Base-by-base conservation (phyloP, 2,113 vertebrate species). In the Casuarius casuarius region DNA sequence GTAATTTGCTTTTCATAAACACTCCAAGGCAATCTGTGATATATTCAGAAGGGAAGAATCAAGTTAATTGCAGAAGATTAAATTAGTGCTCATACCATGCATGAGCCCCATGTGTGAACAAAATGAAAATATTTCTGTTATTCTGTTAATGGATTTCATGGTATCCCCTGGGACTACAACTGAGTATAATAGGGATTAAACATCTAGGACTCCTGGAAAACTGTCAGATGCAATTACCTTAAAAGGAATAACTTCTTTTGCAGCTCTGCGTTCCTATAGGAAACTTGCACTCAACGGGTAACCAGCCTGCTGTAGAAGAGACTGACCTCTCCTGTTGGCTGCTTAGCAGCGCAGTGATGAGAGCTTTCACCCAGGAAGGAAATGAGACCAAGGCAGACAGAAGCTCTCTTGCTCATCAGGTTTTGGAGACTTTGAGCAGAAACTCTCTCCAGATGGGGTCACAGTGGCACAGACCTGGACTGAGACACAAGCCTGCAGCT, bases 1-100 rank as follows among this genome's bases (percentile, higher is more conserved):
- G 31, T 22, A 38, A 12, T 23, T 4, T 20, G 9, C 49, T 92
- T 84, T 79, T 61, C 49, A 42, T 46, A 38, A 79, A 49, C 20
- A 42, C 2, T 42, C 29, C 70, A 59, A 89, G 65, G n/a, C 12
- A 66, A 71, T 48, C 44, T 44, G 13, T 44, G 38, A 31, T 49
- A 68, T 13, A 23, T 23, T 83, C 42, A 76, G 44, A 83, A 79
- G 26, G 26, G 49, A 74, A 63, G 61, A 72, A 44, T 20, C 22
- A 63, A 19, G 25, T 44, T 80, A 54, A 62, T 25, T 67, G 65
- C 68, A 81, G 72, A 56, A 88, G 52, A 38, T 18, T 0, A 3
- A n/a, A n/a, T 31, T 40, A 46, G 12, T 4, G 2, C 29, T 8
- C 14, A 68, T 49, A n/a, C 7, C 2, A 1, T 4, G 22, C 85